These are phyloP conservation scores for Sorex araneus DNA, from an alignment of 2,113 vertebrate species.

Conservation along the genomic window DNA sequence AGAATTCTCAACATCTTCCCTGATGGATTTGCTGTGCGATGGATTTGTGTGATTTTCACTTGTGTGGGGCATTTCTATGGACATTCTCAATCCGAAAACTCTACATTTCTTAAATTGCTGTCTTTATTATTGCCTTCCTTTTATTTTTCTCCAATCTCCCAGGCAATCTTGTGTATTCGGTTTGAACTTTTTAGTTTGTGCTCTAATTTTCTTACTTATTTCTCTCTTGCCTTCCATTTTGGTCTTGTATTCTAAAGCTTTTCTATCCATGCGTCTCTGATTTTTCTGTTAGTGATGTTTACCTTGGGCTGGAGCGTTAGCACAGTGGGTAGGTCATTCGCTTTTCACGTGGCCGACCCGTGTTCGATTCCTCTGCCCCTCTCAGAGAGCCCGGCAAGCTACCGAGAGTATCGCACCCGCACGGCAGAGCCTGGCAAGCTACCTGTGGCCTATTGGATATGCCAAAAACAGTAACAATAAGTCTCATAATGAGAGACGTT, in stretches of 20 bases:
- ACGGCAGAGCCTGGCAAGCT: too few species aligned
- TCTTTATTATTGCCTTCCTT: neutral
- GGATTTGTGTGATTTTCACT: conserved; percentile 30
- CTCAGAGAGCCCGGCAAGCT: too few species aligned
- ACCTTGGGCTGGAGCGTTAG: too few species aligned
- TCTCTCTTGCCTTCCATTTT: conserved; percentile 26
- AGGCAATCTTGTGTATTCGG: neutral
- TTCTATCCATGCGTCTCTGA: neutral
- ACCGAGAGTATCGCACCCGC: too few species aligned
- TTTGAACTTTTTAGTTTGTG: neutral
- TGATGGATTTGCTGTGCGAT: neutral
- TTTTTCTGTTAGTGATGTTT: neutral
- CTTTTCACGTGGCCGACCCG: too few species aligned
- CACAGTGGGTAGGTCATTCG: too few species aligned
- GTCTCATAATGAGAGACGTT: too few species aligned
- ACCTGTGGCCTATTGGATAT: too few species aligned
- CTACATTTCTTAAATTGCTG: neutral
- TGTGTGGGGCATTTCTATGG: neutral
- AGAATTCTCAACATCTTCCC: neutral
- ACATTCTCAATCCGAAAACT: conserved; percentile 22
- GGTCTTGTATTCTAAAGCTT: neutral
- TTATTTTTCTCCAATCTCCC: conserved; percentile 17
- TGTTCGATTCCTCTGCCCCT: too few species aligned
- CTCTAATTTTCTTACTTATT: conserved; percentile 22
- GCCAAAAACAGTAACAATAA: too few species aligned